Evolutionary conservation across 2,113 vertebrate genomes (phyloP), one percentile per base, ranked within the genome.

Genomic region (Pelvicachromis taeniatus): DNA sequence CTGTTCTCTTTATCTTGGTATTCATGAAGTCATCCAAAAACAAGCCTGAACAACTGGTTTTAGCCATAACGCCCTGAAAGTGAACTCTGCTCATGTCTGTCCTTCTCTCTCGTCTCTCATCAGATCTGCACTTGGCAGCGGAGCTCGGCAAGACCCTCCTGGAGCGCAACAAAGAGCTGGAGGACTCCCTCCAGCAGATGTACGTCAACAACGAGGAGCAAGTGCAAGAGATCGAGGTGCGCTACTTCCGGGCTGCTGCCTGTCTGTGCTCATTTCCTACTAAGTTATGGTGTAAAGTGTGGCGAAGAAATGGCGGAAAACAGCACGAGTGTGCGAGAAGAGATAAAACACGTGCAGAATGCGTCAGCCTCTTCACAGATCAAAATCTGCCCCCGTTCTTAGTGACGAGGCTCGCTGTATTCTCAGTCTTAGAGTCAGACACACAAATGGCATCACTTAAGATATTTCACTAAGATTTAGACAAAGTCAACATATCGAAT

Each of bases 181-280:
- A 99, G 93, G 98, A 98, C 89, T 98, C 98, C 1, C 95, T 99
- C 83, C 99, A 99, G 87, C 98, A 99, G 93, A 99, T 99, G 98
- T 99, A 99, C 26, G 80, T 97, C 91, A 97, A 97, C 96, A 98
- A 97, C 11, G 97, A 99, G 92, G 98, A 99, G 81, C 98, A 99
- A 91, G 98, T 98, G 65, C 98, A 98, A 55, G 98, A 99, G 93
- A 99, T 99, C 0, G 98, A 99, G 97, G 98, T 99, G 91, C 2
- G 68, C 12, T 21, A 4, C 59, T 4, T 40, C 21, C 54, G 4
- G 53, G 33, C 16, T 21, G 35, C 13, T 26, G 45, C 42, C 29
- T 17, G 13, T 16, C 45, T 23, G 6, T 75, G 17, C 7, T 9
- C 16, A 29, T 52, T 75, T 75, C 7, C 48, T 29, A 2, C 70